Evolutionary conservation across 1,140 invertebrate species (phyloP), one percentile per base, ranked within the genome.

Genomic region (Drosophila biarmipes): DNA sequence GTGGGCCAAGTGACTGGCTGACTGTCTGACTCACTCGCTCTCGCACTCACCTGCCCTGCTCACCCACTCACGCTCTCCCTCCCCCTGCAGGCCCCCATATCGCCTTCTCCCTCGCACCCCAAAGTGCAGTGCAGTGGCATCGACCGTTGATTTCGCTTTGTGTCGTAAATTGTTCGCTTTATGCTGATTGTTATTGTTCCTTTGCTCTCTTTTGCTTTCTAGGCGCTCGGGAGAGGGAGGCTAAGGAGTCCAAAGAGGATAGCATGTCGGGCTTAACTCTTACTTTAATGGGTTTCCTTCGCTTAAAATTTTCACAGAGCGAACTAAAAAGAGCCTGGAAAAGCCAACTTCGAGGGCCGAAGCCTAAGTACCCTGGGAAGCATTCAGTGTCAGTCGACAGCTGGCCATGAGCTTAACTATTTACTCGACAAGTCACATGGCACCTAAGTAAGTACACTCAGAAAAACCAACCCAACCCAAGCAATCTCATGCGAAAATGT

Each of bases 131-230:
- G 53, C 53, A 63, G n/a, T 62, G 53, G 53, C 58, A 62, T 24
- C 53, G 53, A 62, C 58, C 58, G 58, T 73, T 80, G 58, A 78
- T 78, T 78, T 81, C 45, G 53, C 53, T 64, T 73, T 66, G 52
- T 62, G 46, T 48, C 46, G 77, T 56, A 61, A 73, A 73, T 73
- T 59, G 19, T 62, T 34, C 43, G 15, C 55, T 62, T 73, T 43
- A 73, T 73, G 35, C 51, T 38, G 38, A 62, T 62, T 71, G 43
- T 57, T 78, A 49, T 73, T 34, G 59, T 67, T 80, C 35, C 43
- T 45, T 46, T 58, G 24, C 11, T 7, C 6, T 31, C 49, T 37
- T 12, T 46, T 40, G 43, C 42, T 31, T 56, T 63, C 19, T 24
- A 31, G 75, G 27, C 52, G 17, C 10, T 8, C 27, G 8, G 17